Evolutionary conservation across 1,140 invertebrate genomes (phyloP).

Genomic region (Drosophila kanapiae): DNA sequence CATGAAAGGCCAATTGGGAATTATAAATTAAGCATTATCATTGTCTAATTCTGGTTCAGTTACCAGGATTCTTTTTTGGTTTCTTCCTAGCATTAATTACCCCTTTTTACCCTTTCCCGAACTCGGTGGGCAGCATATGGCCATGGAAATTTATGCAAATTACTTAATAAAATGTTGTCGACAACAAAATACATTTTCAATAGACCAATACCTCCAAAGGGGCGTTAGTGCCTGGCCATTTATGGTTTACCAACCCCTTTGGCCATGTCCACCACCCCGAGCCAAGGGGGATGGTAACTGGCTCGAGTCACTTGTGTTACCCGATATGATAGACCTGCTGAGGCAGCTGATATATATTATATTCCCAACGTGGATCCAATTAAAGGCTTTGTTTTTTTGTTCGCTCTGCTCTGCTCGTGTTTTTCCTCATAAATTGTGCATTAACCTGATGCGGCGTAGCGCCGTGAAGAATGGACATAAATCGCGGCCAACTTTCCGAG

Average conservation of each 20-base stretch:
- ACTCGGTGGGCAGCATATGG: constrained; percentile 56
- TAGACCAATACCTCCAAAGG: constrained; percentile 63
- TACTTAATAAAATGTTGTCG: constrained; percentile 81
- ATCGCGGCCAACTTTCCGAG: constrained; percentile 53
- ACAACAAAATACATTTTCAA: constrained; percentile 81
- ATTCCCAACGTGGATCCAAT: constrained; percentile 40
- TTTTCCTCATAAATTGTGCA: constrained; percentile 72
- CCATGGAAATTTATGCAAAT: constrained; percentile 74
- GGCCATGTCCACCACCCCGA: constrained; percentile 16
- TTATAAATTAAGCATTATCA: constrained; percentile 10
- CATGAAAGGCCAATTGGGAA: background rate
- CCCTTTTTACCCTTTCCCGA: constrained; percentile 19
- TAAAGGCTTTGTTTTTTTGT: constrained; percentile 29
- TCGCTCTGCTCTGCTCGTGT: constrained; percentile 12
- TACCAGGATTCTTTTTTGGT: constrained; percentile 5
- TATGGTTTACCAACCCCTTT: constrained; percentile 69
- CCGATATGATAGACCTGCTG: constrained; percentile 64
- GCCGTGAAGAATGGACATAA: constrained; percentile 58
- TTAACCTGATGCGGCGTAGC: constrained; percentile 78
- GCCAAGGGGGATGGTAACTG: constrained; percentile 12
- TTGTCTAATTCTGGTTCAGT: background rate
- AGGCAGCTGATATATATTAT: constrained; percentile 27
- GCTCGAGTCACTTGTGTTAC: constrained; percentile 14
- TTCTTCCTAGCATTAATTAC: constrained; percentile 49
- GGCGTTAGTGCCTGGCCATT: constrained; percentile 73